Conservation (phyloP, 2,797 vertebrate genomes). For the Microchirus variegatus region DNA sequence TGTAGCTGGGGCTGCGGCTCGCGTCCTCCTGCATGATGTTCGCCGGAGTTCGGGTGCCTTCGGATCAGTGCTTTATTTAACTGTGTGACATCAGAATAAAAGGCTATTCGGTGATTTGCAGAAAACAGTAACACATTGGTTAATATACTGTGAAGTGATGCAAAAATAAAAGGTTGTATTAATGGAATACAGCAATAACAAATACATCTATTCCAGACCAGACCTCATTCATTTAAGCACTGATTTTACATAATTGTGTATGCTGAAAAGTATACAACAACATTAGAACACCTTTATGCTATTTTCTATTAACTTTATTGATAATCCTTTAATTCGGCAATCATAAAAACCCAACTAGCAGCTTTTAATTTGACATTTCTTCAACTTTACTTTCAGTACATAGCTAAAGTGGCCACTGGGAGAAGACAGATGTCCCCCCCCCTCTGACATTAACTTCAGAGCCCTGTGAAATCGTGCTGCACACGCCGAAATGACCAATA, state of each 20-base stretch:
- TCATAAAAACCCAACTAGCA: neutral
- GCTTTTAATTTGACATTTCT: neutral
- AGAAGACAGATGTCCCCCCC: too few species aligned
- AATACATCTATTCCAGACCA: constrained; percentile 8
- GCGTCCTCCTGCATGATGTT: constrained; percentile 86
- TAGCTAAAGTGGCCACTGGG: too few species aligned
- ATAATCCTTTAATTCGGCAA: neutral
- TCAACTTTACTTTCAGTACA: neutral
- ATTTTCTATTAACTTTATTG: neutral
- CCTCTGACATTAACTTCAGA: too few species aligned
- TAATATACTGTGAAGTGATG: too few species aligned
- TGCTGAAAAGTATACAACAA: rapidly evolving
- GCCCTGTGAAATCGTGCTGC: too few species aligned
- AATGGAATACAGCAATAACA: too few species aligned
- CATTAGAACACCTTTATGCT: rapidly evolving
- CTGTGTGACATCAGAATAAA: constrained; percentile 12
- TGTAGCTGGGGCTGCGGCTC: constrained; percentile 85
- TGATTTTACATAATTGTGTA: neutral
- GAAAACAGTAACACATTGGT: neutral
- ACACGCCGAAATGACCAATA: too few species aligned
- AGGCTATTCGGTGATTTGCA: neutral
- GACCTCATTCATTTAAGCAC: neutral
- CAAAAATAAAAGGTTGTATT: too few species aligned
- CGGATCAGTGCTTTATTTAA: constrained; percentile 19
- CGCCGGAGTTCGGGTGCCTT: neutral